A percentile compares a stretch with the other conserved stretches of the same genome.
Conservation (phyloP, 2,888 invertebrate genomes). For the Dendrolimus pini region DNA sequence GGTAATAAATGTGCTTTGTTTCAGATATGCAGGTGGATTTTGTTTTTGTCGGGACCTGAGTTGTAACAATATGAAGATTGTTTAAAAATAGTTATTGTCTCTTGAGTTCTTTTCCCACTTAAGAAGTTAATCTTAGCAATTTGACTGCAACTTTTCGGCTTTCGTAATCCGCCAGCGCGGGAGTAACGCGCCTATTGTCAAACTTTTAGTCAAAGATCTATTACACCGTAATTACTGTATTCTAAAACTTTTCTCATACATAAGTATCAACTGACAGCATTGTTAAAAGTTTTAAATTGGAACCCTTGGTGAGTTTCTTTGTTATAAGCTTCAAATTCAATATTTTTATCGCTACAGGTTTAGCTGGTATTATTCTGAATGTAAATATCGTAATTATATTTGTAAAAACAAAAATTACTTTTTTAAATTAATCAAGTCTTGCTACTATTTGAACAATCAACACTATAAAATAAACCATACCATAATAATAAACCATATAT, state of each 20-base stretch:
- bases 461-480: too few relatives aligned
- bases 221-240: conserved; percentile 19
- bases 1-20: too few relatives aligned
- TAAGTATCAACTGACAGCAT: conserved; percentile 15
- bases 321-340: background rate
- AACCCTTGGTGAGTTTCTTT: conserved; percentile 7
- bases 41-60: too few relatives aligned
- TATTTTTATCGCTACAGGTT: background rate
- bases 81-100: too few relatives aligned
- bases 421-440: too few relatives aligned
- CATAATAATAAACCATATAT: too few relatives aligned
- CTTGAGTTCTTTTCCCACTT: too few relatives aligned
- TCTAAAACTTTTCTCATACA: conserved; percentile 10
- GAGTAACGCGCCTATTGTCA: conserved; percentile 11
- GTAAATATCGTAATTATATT: too few relatives aligned
- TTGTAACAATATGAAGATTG: too few relatives aligned
- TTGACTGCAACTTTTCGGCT: conserved; percentile 3
- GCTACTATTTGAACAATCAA: too few relatives aligned
- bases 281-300: conserved; percentile 37
- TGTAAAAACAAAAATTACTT: too few relatives aligned
- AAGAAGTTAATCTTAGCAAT: background rate
- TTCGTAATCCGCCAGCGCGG: background rate
- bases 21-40: too few relatives aligned
- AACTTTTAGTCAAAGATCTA: conserved; percentile 13
- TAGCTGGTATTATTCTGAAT: background rate